A percentile compares a stretch with the other conserved stretches of the same genome.
Conservation (phyloP, 2,888 invertebrate genomes). For the Thecophora atra region DNA sequence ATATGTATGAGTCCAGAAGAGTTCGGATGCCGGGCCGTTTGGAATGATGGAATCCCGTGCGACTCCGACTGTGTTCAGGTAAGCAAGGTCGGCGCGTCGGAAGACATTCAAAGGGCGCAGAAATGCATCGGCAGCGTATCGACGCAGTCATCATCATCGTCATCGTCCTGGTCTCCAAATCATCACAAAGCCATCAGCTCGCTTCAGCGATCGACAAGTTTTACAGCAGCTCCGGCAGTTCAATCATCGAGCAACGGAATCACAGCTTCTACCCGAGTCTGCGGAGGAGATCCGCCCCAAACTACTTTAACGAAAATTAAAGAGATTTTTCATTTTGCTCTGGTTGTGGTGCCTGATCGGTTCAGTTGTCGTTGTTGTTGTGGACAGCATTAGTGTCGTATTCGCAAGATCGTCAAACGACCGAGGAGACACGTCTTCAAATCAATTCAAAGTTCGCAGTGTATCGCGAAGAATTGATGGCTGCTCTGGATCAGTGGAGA, state of each 20-base stretch:
- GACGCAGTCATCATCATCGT: slow-evolving; percentile 46
- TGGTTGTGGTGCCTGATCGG: background rate
- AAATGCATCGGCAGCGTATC: slow-evolving; percentile 40
- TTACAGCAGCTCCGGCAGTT: slow-evolving; percentile 39
- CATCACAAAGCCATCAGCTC: slow-evolving; percentile 1
- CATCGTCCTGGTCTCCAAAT: slow-evolving; percentile 12
- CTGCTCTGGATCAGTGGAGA: too few species aligned
- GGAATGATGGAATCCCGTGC: slow-evolving; percentile 57
- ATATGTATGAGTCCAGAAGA: slow-evolving; percentile 60
- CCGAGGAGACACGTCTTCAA: slow-evolving; percentile 9
- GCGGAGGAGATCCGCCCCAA: slow-evolving; percentile 56
- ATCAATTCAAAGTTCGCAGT: slow-evolving; percentile 2
- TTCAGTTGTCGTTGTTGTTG: slow-evolving; percentile 3
- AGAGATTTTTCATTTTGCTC: slow-evolving; percentile 39
- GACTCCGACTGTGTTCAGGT: slow-evolving; percentile 17
- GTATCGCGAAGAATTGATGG: too few species aligned
- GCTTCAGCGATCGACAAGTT: slow-evolving; percentile 22
- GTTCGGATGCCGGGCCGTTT: slow-evolving; percentile 23
- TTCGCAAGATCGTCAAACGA: slow-evolving; percentile 12
- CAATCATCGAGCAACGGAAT: slow-evolving; percentile 34
- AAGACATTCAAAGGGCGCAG: slow-evolving; percentile 47
- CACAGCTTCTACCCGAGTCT: background rate
- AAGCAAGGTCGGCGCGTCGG: slow-evolving; percentile 58
- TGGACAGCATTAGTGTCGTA: slow-evolving; percentile 10
- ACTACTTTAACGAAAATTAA: slow-evolving; percentile 45